Evolutionary conservation across 2,888 invertebrate genomes (phyloP).

Genomic region (Amiota communis): DNA sequence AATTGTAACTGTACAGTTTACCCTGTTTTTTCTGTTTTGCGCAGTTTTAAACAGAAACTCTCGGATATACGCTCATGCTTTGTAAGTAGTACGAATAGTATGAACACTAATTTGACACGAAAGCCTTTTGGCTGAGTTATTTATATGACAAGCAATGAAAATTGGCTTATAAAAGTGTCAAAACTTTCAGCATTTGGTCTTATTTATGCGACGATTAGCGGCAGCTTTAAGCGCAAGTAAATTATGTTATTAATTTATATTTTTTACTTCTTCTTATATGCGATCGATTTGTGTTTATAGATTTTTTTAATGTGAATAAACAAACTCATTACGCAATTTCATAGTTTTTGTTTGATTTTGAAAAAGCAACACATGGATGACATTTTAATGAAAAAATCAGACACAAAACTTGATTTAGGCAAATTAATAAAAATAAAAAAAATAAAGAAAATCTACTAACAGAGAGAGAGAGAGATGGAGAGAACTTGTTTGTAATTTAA

Average conservation of each 20-base stretch:
- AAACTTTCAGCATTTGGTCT: slow-evolving; percentile 51
- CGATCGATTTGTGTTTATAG: too few relatives aligned
- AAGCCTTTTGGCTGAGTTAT: slow-evolving; percentile 60
- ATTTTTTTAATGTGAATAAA: too few relatives aligned
- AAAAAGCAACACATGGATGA: background rate
- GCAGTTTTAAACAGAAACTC: background rate
- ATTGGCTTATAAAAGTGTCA: slow-evolving; percentile 67
- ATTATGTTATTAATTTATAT: slow-evolving; percentile 50
- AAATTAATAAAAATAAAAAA: too few relatives aligned
- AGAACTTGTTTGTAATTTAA: slow-evolving; percentile 48
- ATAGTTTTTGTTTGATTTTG: slow-evolving; percentile 11
- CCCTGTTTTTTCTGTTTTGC: background rate
- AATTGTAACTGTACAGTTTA: background rate
- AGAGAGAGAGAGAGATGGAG: background rate
- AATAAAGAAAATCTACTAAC: background rate
- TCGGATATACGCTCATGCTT: background rate
- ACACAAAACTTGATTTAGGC: slow-evolving; percentile 39
- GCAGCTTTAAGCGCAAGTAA: slow-evolving; percentile 49
- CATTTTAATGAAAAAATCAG: background rate
- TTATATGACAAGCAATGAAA: slow-evolving; percentile 59
- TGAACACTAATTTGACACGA: slow-evolving; percentile 57
- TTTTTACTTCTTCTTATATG: too few relatives aligned
- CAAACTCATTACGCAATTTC: too few relatives aligned
- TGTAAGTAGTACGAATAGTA: slow-evolving; percentile 46
- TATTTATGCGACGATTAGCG: slow-evolving; percentile 58